Percentiles rank a stretch among this genome's conserved stretches.
Conservation (phyloP, 2,113 vertebrate genomes). For the Nothocercus nigrocapillus region DNA sequence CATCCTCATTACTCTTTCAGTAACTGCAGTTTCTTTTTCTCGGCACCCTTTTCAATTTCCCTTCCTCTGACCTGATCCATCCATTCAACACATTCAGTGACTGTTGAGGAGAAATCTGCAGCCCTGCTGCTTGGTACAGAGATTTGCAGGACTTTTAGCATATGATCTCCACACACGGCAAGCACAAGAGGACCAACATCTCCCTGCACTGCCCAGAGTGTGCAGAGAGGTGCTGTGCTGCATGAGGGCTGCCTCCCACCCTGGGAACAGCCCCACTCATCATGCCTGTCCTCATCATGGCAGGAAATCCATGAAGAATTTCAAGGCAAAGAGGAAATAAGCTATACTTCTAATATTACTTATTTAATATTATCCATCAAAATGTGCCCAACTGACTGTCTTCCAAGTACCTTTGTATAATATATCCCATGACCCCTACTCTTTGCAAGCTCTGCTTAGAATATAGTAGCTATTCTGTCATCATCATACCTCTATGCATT, state of each 20-base stretch:
- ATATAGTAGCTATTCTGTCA: not conserved
- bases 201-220: accelerated
- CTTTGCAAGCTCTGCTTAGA: not conserved
- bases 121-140: not conserved
- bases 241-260: not conserved
- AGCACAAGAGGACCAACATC: not conserved
- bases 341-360: not conserved
- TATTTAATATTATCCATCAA: not conserved
- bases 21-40: not conserved
- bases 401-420: not conserved
- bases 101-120: not conserved
- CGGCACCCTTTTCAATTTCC: not conserved
- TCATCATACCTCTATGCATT: not conserved
- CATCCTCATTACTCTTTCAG: not conserved
- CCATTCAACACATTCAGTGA: not conserved
- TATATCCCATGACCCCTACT: not conserved
- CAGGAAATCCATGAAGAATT: not conserved
- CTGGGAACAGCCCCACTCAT: not conserved
- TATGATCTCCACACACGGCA: not conserved
- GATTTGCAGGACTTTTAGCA: not conserved
- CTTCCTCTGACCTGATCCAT: not conserved
- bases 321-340: not conserved
- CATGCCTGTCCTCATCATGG: accelerated
- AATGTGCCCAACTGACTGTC: not conserved
- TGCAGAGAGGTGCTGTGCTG: not conserved